phyloP scores from a whole-genome alignment of 2,113 vertebrate species.

The Salvelinus namaycush region DNA sequence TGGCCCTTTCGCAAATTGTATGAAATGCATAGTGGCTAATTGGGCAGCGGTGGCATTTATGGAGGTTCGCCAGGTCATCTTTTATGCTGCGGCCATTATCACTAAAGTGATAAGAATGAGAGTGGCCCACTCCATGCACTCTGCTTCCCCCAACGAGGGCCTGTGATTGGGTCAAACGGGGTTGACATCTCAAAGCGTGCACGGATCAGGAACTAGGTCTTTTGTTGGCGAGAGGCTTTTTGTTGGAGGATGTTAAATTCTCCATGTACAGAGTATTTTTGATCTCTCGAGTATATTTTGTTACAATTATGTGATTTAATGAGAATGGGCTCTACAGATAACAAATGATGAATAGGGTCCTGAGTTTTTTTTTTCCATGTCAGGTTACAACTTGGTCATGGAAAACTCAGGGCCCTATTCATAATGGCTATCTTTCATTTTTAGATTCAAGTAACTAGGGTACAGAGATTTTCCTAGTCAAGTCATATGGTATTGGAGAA shows the following conservation, averaged over 20 bases:
- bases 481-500: too few species aligned
- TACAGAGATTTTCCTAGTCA: too few species aligned
- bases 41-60: conserved; percentile 75
- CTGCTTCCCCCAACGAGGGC: neutral
- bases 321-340: too few species aligned
- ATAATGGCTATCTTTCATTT: too few species aligned
- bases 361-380: too few species aligned
- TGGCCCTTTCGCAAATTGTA: conserved; percentile 79
- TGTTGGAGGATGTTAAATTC: neutral
- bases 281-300: too few species aligned
- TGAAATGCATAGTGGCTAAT: conserved; percentile 86
- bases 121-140: conserved; percentile 36
- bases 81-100: conserved; percentile 73
- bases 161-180: conserved; percentile 59
- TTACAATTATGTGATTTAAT: too few species aligned
- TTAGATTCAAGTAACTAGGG: too few species aligned
- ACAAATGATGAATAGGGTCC: too few species aligned
- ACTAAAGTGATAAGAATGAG: conserved; percentile 72
- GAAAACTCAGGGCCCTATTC: too few species aligned
- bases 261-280: too few species aligned
- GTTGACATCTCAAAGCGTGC: conserved; percentile 50
- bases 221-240: conserved; percentile 26
- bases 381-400: too few species aligned
- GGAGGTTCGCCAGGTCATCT: conserved; percentile 70
- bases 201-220: conserved; percentile 44